phyloP scores from a whole-genome alignment of 1,140 invertebrate species.

The Ceratina australensis region DNA sequence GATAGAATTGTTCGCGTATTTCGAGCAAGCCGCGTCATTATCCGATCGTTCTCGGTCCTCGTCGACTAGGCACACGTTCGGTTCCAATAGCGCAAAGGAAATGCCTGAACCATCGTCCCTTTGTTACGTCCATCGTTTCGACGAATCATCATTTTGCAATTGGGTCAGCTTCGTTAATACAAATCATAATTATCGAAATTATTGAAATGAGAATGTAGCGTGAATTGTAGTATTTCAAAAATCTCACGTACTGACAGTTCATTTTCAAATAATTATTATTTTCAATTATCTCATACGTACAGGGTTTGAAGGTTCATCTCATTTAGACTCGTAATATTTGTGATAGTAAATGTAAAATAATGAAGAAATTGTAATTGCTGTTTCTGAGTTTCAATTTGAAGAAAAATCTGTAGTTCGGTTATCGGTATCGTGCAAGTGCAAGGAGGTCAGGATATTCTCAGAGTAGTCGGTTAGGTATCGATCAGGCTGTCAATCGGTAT shows the following conservation, averaged over 20 bases:
- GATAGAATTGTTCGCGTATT: constrained; percentile 35
- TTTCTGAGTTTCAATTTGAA: too few species aligned
- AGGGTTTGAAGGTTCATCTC: too few species aligned
- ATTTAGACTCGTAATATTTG: too few species aligned
- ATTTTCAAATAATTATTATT: too few species aligned
- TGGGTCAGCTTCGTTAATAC: not conserved
- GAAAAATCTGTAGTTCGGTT: not conserved
- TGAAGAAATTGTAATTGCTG: too few species aligned
- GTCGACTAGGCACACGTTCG: not conserved
- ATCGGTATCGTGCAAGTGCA: not conserved
- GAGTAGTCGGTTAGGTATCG: not conserved
- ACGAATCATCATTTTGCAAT: not conserved
- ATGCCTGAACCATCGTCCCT: not conserved
- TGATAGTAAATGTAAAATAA: too few species aligned
- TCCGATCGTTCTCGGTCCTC: constrained; percentile 5
- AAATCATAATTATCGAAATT: not conserved
- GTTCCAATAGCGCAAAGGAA: not conserved
- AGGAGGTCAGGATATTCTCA: not conserved
- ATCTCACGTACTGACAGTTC: too few species aligned
- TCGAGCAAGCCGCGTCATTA: constrained; percentile 12
- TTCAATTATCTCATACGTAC: too few species aligned
- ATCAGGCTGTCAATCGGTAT: not conserved
- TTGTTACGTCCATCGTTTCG: not conserved
- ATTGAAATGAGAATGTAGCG: not conserved
- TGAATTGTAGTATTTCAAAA: too few species aligned